phyloP scores from a whole-genome alignment of 2,113 vertebrate species.

The Forbesichthys agassizii region DNA sequence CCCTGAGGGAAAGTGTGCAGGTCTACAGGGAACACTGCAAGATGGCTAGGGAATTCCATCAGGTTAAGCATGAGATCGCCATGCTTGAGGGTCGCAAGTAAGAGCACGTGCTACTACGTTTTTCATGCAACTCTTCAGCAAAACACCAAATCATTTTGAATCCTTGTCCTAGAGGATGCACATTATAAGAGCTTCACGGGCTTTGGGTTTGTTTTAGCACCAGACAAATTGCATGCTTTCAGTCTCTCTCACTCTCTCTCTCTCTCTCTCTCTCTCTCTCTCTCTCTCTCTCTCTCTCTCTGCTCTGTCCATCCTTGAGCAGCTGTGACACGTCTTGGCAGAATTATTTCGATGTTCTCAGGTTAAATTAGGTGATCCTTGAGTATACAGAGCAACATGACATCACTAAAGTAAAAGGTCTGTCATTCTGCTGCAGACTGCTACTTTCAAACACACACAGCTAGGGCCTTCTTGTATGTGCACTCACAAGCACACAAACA shows the following conservation, averaged over 20 bases:
- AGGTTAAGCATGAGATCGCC: conserved; percentile 92
- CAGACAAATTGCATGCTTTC: background rate
- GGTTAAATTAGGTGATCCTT: conserved; percentile 37
- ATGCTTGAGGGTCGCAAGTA: conserved; percentile 93
- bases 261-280: background rate
- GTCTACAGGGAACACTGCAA: conserved; percentile 95
- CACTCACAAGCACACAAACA: background rate
- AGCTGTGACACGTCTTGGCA: conserved; percentile 63
- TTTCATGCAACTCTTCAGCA: no score
- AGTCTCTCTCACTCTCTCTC: background rate
- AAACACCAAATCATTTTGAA: no score
- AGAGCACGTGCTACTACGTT: conserved; percentile 55
- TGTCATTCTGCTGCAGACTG: background rate
- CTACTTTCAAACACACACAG: background rate
- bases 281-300: background rate
- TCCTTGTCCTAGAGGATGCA: no score
- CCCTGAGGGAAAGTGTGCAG: conserved; percentile 90
- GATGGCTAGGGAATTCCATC: conserved; percentile 93
- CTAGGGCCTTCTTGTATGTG: background rate
- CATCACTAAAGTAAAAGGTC: conserved; percentile 27
- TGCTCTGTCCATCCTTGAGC: conserved; percentile 45
- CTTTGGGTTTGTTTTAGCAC: no score
- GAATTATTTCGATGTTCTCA: conserved; percentile 44
- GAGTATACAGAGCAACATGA: conserved; percentile 45
- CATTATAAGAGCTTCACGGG: no score